Evolutionary conservation across 2,797 vertebrate species (phyloP).

Genomic region (Neopelma chrysocephalum): DNA sequence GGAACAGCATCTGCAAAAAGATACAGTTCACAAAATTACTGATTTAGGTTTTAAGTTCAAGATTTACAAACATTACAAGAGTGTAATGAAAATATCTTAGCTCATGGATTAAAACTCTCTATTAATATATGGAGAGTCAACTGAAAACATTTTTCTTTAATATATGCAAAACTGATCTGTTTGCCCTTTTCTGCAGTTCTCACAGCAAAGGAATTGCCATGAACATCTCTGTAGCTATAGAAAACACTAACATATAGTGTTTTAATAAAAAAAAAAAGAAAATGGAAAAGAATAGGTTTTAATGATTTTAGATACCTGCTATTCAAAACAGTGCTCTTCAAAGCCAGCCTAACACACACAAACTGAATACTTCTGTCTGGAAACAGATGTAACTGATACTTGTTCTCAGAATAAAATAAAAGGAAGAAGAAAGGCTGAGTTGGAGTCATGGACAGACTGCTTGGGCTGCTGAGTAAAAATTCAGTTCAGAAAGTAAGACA

Average conservation of each 20-base stretch:
- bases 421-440: background rate
- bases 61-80: background rate
- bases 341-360: background rate
- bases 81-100: background rate
- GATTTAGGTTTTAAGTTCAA: background rate
- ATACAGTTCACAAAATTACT: background rate
- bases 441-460: background rate
- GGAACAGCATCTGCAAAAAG: background rate
- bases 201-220: background rate
- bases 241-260: background rate
- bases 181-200: background rate
- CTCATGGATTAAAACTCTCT: background rate
- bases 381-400: background rate
- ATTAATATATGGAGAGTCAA: background rate
- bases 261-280: background rate
- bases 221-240: background rate
- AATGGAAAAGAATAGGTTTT: background rate
- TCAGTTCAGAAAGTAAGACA: background rate
- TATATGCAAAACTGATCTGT: background rate
- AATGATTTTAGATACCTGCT: background rate
- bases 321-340: background rate
- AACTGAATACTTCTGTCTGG: background rate
- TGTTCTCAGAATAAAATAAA: background rate
- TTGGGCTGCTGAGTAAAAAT: background rate
- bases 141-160: background rate